A percentile compares a stretch with the other conserved stretches of the same genome.
Evolutionary conservation across 2,113 vertebrate genomes (phyloP).

Genomic region (Lates calcarifer): DNA sequence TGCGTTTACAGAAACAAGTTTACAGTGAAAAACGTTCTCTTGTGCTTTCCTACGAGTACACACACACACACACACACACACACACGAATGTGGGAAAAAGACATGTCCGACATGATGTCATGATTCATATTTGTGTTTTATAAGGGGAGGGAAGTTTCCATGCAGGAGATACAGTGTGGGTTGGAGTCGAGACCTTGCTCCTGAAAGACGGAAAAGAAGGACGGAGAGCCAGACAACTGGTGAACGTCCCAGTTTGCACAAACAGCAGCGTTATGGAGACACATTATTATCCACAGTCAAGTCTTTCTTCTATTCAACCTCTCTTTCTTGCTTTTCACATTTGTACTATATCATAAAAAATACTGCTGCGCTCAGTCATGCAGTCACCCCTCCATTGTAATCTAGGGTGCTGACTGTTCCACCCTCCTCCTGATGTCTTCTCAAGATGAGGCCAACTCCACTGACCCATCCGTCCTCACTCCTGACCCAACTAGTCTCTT

Average conservation of each 20-base stretch:
- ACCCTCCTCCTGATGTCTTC: conserved; percentile 71
- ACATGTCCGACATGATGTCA: conserved; percentile 38
- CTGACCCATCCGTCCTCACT: conserved; percentile 67
- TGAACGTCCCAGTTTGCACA: conserved; percentile 23
- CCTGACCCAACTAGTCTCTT: conserved; percentile 55
- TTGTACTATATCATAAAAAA: conserved; percentile 9
- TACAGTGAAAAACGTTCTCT: conserved; percentile 21
- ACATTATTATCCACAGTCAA: conserved; percentile 3
- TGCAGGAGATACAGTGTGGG: conserved; percentile 53
- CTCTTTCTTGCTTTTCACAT: conserved; percentile 10
- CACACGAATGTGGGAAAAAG: conserved; percentile 22
- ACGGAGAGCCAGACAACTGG: conserved; percentile 31
- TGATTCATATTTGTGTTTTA: conserved; percentile 46
- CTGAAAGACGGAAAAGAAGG: conserved; percentile 58
- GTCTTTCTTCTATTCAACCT: background rate
- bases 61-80: conserved; percentile 3
- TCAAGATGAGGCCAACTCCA: conserved; percentile 71
- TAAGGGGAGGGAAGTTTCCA: conserved; percentile 50
- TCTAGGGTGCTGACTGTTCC: conserved; percentile 42
- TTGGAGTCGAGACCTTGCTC: conserved; percentile 54
- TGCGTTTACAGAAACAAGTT: conserved; percentile 36
- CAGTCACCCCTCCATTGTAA: conserved; percentile 18
- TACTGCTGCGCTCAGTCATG: background rate
- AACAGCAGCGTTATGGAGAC: conserved; percentile 1
- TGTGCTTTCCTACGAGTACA: background rate